These are phyloP conservation scores for Lucilia cuprina DNA, from an alignment of 1,140 invertebrate species.

Conservation along the genomic window DNA sequence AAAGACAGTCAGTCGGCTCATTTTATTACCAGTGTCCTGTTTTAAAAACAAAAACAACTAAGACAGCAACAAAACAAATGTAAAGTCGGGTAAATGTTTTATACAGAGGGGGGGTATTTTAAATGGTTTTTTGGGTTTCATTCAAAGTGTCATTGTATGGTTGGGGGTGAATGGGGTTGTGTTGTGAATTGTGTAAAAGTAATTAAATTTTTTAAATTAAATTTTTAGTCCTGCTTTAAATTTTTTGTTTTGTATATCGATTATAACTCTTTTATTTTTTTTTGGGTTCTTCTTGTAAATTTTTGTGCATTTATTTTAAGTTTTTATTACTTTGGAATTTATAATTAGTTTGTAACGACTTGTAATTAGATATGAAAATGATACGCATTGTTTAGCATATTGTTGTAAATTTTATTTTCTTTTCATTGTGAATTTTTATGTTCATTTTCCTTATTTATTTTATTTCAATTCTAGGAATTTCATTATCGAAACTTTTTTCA, in stretches of 20 bases:
- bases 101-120: not conserved
- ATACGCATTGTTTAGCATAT: constrained; percentile 7
- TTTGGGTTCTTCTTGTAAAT: constrained; percentile 14
- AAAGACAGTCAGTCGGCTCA: not conserved
- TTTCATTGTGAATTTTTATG: not conserved
- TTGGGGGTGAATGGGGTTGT: not conserved
- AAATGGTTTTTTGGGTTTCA: too few species aligned
- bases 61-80: not conserved
- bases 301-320: constrained; percentile 4
- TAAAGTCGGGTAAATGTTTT: not conserved
- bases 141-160: not conserved
- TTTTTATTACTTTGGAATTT: constrained; percentile 31
- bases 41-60: not conserved
- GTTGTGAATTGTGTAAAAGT: not conserved
- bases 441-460: not conserved
- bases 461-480: not conserved
- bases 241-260: not conserved
- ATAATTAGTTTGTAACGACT: constrained; percentile 22
- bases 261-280: not conserved
- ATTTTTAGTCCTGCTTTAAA: constrained; percentile 12
- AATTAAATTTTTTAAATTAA: not conserved
- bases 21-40: constrained; percentile 23
- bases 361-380: constrained; percentile 16
- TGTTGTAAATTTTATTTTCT: not conserved
- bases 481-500: not conserved